phyloP scores from a whole-genome alignment of 2,888 invertebrate species.

The Catocala fraxini region DNA sequence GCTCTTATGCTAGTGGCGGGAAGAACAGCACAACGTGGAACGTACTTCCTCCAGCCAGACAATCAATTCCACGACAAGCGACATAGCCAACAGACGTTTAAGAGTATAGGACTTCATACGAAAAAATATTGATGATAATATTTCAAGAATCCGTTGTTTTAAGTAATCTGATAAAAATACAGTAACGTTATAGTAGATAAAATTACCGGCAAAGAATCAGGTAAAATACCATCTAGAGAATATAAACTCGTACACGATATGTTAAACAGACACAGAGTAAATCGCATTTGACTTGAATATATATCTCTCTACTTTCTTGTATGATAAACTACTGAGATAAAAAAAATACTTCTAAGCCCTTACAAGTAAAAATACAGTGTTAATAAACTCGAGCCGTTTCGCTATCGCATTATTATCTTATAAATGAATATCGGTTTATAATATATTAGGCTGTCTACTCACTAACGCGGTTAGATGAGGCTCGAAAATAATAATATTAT shows the following conservation, averaged over 20 bases:
- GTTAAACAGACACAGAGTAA: neutral
- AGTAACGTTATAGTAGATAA: too few relatives aligned
- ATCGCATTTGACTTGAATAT: neutral
- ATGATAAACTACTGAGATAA: constrained; percentile 1
- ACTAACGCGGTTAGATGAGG: neutral
- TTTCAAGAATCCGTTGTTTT: too few relatives aligned
- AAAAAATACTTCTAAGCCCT: neutral
- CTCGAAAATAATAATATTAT: too few relatives aligned
- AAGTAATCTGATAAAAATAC: too few relatives aligned
- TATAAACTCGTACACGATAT: neutral
- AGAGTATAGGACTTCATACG: too few relatives aligned
- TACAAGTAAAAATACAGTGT: neutral
- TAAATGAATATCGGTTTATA: constrained; percentile 44
- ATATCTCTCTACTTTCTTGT: neutral
- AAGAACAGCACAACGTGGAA: too few relatives aligned
- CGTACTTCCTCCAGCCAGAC: too few relatives aligned
- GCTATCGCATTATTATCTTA: constrained; percentile 36
- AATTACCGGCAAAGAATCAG: too few relatives aligned
- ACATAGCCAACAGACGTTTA: too few relatives aligned
- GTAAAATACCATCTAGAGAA: neutral
- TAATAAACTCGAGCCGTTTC: constrained; percentile 23
- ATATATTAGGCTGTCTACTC: constrained; percentile 19
- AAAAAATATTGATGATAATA: too few relatives aligned
- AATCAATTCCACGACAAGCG: too few relatives aligned
- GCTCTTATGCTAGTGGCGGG: too few relatives aligned